These are phyloP conservation scores for Morone chrysops DNA, from an alignment of 2,113 vertebrate species.

Conservation along the genomic window DNA sequence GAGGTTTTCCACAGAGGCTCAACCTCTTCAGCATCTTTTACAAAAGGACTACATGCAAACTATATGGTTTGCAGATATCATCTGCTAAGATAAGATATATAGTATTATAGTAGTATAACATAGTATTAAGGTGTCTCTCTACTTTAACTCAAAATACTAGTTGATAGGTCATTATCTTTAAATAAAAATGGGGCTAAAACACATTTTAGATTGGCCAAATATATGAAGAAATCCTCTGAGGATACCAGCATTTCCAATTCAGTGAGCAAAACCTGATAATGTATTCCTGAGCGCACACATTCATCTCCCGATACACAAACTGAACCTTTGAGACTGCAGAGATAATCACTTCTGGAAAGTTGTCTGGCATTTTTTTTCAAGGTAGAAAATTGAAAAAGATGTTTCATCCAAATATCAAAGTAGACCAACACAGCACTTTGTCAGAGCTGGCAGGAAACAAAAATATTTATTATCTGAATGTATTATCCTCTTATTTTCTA, in stretches of 20 bases:
- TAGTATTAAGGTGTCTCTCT: background rate
- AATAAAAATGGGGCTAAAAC: background rate
- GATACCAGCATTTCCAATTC: background rate
- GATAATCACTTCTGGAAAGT: slow-evolving; percentile 57
- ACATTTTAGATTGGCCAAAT: background rate
- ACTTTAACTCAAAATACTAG: background rate
- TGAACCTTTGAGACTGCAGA: slow-evolving; percentile 39
- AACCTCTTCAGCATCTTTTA: background rate
- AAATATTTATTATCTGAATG: background rate
- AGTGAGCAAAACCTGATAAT: slow-evolving; percentile 18
- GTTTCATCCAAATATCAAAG: slow-evolving; percentile 48
- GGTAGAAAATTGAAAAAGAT: slow-evolving; percentile 24
- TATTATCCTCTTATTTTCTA: background rate
- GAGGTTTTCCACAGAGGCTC: background rate
- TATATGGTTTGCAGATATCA: background rate
- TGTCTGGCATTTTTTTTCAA: slow-evolving; percentile 25
- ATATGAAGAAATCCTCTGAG: background rate
- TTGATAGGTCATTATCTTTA: background rate
- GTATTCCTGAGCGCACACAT: slow-evolving; percentile 13
- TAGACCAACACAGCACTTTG: background rate
- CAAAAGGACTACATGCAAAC: background rate
- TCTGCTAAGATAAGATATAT: no score
- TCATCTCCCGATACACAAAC: slow-evolving; percentile 19
- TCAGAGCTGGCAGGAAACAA: background rate
- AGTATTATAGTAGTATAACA: no score